Evolutionary conservation across 2,113 vertebrate species (phyloP).

Genomic region (Chaetodon auriga): DNA sequence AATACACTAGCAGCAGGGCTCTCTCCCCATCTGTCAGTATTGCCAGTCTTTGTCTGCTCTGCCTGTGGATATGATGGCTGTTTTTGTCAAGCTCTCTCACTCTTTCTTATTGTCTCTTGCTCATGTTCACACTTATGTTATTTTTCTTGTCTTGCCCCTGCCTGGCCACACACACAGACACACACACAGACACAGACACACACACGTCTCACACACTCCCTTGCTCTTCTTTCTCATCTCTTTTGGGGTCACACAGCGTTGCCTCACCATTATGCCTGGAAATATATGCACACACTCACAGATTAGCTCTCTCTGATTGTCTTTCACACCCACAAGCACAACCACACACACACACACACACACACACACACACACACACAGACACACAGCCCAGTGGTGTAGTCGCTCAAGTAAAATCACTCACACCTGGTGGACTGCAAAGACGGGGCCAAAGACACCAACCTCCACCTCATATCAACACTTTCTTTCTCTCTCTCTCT

Average conservation of each 20-base stretch:
- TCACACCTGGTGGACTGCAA: constrained; percentile 64
- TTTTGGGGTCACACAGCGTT: constrained; percentile 22
- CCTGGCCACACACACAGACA: neutral
- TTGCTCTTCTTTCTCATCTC: constrained; percentile 17
- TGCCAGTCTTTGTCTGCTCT: constrained; percentile 45
- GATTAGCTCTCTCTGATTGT: constrained; percentile 37
- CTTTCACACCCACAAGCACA: constrained; percentile 34
- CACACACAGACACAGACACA: neutral
- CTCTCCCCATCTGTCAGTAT: constrained; percentile 61
- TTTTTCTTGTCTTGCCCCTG: neutral
- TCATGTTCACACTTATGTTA: constrained; percentile 10
- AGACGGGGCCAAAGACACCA: constrained; percentile 4
- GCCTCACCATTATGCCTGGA: constrained; percentile 35
- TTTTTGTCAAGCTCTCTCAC: constrained; percentile 43
- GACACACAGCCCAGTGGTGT: constrained; percentile 46
- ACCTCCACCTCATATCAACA: constrained; percentile 38
- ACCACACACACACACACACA: constrained; percentile 8
- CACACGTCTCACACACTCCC: neutral
- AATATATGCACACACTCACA: constrained; percentile 42
- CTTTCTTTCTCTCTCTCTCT: neutral
- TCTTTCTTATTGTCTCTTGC: constrained; percentile 23
- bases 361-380: constrained; percentile 27
- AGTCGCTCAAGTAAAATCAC: constrained; percentile 67
- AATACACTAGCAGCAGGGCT: constrained; percentile 50
- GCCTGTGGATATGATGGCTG: constrained; percentile 44